Conservation (phyloP, 2,797 vertebrate species). For the Zalophus californianus region DNA sequence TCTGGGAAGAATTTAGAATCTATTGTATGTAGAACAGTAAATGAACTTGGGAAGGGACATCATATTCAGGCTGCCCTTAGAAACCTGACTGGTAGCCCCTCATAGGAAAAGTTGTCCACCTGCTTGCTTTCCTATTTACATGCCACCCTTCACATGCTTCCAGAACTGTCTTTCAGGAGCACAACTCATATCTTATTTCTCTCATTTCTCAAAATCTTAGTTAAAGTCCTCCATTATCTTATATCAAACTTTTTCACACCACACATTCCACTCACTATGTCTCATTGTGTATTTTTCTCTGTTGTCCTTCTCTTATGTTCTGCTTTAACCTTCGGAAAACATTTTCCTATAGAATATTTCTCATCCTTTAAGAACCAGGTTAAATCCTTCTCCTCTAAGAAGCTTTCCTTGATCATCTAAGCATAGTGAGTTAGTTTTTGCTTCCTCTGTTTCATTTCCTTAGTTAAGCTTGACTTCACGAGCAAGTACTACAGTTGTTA, state of each 20-base stretch:
- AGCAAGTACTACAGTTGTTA: background rate
- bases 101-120: background rate
- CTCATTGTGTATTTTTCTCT: background rate
- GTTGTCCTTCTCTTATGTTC: background rate
- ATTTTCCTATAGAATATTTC: background rate
- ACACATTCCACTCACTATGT: background rate
- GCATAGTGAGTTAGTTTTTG: background rate
- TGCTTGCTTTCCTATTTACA: background rate
- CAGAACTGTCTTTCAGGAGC: background rate
- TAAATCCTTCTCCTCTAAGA: background rate
- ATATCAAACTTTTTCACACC: background rate
- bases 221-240: background rate
- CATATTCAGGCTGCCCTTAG: background rate
- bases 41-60: background rate
- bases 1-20: background rate
- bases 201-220: background rate
- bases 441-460: background rate
- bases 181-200: slow-evolving; percentile 1
- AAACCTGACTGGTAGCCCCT: background rate
- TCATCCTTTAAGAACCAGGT: background rate
- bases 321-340: background rate
- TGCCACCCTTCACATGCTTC: background rate
- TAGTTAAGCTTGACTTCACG: background rate
- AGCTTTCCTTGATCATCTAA: background rate
- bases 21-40: background rate